These are phyloP conservation scores for Cyanoderma ruficeps DNA, from an alignment of 2,113 vertebrate genomes.

Conservation along the genomic window DNA sequence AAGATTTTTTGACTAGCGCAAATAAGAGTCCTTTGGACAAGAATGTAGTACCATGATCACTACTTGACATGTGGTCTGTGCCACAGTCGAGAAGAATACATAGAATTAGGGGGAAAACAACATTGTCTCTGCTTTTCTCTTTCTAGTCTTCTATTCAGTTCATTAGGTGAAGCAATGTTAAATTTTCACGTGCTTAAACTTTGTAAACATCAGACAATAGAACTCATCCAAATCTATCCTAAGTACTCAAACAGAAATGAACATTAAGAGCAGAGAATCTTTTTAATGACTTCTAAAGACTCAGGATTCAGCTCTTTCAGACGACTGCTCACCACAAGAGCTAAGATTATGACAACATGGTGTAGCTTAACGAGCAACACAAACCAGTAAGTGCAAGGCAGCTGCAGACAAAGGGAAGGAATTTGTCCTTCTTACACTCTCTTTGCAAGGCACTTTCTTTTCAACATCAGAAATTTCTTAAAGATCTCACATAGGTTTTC, in stretches of 20 bases:
- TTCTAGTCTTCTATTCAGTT: not conserved
- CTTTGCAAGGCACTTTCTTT: not conserved
- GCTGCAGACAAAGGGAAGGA: not conserved
- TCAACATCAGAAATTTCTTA: not conserved
- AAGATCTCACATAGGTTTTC: not conserved
- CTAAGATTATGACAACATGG: not conserved
- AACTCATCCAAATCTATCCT: not conserved
- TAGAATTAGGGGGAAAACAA: rapidly evolving
- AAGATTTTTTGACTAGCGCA: not conserved
- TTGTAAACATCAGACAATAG: not conserved
- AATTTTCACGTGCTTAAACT: not conserved
- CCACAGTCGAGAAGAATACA: not conserved
- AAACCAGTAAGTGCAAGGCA: not conserved
- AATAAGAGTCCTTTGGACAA: not conserved
- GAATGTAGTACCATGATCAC: not conserved
- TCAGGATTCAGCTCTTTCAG: not conserved
- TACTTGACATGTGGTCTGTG: not conserved
- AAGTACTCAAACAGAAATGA: not conserved
- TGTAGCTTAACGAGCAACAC: not conserved
- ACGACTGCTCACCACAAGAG: not conserved
- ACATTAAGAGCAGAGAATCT: not conserved
- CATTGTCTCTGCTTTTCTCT: not conserved
- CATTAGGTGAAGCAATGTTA: not conserved
- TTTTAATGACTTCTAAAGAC: not conserved
- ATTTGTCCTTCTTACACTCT: not conserved